Evolutionary conservation across 30 jellyfish, hydroid and myxozoan genomes (phyloP).

Genomic region (Phacellophora camtschatica): DNA sequence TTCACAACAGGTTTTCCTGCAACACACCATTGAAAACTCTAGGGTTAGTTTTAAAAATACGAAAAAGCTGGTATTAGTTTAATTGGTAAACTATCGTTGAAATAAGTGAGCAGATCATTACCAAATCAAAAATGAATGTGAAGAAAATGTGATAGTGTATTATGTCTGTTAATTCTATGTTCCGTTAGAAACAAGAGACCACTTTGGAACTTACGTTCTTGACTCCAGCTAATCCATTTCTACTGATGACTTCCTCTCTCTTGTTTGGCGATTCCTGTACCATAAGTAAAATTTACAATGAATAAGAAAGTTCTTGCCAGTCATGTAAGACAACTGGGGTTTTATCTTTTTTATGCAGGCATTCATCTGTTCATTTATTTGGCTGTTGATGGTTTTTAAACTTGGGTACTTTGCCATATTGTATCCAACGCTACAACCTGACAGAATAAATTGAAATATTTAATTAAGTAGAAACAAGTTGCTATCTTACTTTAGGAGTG

Average conservation of each 20-base stretch:
- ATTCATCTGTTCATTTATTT: slow-evolving; percentile 13
- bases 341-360: background rate
- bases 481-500: background rate
- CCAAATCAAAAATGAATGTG: background rate
- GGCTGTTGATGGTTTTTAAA: background rate
- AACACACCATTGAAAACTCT: background rate
- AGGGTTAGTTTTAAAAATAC: background rate
- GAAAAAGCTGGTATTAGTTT: background rate
- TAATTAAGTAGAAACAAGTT: background rate
- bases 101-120: background rate
- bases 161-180: background rate
- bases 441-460: background rate
- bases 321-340: slow-evolving; percentile 7
- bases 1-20: background rate
- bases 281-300: slow-evolving; percentile 1
- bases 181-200: background rate
- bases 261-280: background rate
- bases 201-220: background rate
- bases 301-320: background rate
- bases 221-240: background rate
- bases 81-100: background rate
- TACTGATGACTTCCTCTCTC: background rate
- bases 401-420: background rate
- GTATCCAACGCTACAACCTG: slow-evolving; percentile 16
- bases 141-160: background rate